Percentiles rank a stretch among this genome's conserved stretches.
Evolutionary conservation across 2,113 vertebrate genomes (phyloP).

Genomic region (Orthonyx spaldingii): DNA sequence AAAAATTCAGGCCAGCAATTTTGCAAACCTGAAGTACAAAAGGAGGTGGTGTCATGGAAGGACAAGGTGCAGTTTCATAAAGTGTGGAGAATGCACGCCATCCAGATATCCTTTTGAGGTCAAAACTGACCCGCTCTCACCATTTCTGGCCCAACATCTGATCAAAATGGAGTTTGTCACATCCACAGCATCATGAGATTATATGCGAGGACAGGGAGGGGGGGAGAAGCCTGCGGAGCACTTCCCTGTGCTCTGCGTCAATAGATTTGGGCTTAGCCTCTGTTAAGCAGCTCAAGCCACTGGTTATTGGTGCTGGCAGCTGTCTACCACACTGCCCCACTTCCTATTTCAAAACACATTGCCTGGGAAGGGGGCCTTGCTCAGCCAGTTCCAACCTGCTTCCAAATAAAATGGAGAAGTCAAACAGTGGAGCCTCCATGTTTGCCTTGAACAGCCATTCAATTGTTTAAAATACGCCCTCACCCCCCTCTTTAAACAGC

Average conservation of each 20-base stretch:
- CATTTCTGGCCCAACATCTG: not conserved
- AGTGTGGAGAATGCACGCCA: not conserved
- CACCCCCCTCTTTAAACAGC: not conserved
- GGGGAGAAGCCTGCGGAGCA: conserved; percentile 49
- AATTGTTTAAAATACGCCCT: not conserved
- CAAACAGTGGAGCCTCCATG: not conserved
- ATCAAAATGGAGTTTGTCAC: conserved; percentile 55
- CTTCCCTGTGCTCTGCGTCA: conserved; percentile 60
- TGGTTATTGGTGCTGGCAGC: conserved; percentile 42
- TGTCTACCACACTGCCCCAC: conserved; percentile 43
- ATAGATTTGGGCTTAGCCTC: conserved; percentile 77
- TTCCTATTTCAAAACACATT: conserved; percentile 5
- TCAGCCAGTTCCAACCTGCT: not conserved
- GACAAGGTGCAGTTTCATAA: not conserved
- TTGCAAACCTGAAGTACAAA: not conserved
- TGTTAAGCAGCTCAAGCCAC: conserved; percentile 66
- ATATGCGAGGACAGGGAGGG: conserved; percentile 70
- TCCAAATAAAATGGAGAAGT: not conserved
- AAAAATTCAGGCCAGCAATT: not conserved
- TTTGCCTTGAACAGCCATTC: not conserved
- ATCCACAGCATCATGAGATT: conserved; percentile 38
- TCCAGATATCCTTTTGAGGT: not conserved
- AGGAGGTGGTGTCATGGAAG: not conserved
- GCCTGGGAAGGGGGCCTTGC: not conserved
- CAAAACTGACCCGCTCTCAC: not conserved